Percentiles rank a stretch among this genome's conserved stretches.
These are phyloP conservation scores for Andrena marginata DNA, from an alignment of 2,888 invertebrate species.

Conservation along the genomic window DNA sequence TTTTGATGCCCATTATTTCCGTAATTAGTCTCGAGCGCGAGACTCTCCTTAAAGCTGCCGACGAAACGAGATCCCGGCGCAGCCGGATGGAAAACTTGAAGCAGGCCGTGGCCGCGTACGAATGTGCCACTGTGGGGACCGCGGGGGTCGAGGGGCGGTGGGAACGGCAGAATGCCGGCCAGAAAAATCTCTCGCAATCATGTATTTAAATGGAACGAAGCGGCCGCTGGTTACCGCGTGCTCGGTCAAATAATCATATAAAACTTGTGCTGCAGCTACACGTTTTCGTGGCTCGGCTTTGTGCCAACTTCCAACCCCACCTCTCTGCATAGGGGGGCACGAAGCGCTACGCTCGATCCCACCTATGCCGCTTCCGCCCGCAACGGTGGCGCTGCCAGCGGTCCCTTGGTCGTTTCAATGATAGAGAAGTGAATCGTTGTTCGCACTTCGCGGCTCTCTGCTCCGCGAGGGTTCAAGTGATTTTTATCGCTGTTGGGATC, in stretches of 20 bases:
- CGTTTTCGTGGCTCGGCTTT: slow-evolving; percentile 39
- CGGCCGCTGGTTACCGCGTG: slow-evolving; percentile 53
- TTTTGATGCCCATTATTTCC: slow-evolving; percentile 55
- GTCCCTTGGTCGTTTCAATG: no score
- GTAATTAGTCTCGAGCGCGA: slow-evolving; percentile 58
- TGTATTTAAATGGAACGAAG: slow-evolving; percentile 65
- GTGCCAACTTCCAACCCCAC: slow-evolving; percentile 37
- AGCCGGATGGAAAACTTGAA: slow-evolving; percentile 51
- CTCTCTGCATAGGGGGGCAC: background rate
- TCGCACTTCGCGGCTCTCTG: no score
- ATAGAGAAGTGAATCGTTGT: no score
- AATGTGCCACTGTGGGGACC: background rate
- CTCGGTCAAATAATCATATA: slow-evolving; percentile 65
- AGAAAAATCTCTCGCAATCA: slow-evolving; percentile 63
- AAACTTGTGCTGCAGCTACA: slow-evolving; percentile 45
- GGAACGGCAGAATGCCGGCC: background rate
- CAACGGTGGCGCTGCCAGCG: no score
- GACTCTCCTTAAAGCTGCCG: slow-evolving; percentile 47
- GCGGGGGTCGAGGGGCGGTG: no score
- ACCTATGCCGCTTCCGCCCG: no score
- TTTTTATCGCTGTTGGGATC: no score
- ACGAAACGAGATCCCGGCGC: slow-evolving; percentile 45
- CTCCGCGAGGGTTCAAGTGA: no score
- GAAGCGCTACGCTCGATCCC: no score
- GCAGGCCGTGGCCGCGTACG: slow-evolving; percentile 26